Evolutionary conservation across 2,113 vertebrate species (phyloP), one percentile per base, ranked within the genome.

Genomic region (Sceloporus undulatus): DNA sequence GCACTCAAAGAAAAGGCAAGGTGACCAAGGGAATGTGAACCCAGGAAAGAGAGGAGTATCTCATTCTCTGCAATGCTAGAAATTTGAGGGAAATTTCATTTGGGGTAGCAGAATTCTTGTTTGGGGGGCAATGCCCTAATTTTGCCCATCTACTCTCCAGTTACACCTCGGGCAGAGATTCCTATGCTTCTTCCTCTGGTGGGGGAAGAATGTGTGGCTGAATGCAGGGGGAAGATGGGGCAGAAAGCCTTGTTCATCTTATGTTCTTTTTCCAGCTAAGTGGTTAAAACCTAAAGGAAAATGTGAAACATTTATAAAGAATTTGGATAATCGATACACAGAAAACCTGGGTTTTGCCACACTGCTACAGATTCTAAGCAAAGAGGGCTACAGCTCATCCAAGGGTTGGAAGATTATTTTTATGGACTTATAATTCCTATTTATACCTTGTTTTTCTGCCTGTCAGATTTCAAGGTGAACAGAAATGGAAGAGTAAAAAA

Each of bases 321-420:
- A 82, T 80, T 90, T 84, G 83, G 89, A 87, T 84, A 87, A 80
- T 4, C 65, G 38, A 81, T 91, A 90, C 54, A 92, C 66, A 75
- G 86, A 94, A 92, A 85, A 70, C 0, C 7, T 89, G 34, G 85
- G 82, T 88, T 89, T 85, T 77, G 6, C 52, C 1, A 0, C 48
- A 85, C 40, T 29, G 62, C 79, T 77, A 81, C 79, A 71, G 90
- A 78, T 34, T 90, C 85, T 77, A 88, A 79, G 65, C 1, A 2
- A 0, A 0, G 73, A 81, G 76, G 83, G 85, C 66, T 87, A 65
- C 0, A 2, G 84, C 83, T 74, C 52, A 56, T 70, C 40, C 82
- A 2, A 14, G 86, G 10, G 23, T 9, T 85, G 54, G 85, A 27
- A 34, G 23, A 85, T 48, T 42, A 52, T 66, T 52, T 83, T 54